phyloP scores from a whole-genome alignment of 2,888 invertebrate genomes.

The Pinctada fucata region DNA sequence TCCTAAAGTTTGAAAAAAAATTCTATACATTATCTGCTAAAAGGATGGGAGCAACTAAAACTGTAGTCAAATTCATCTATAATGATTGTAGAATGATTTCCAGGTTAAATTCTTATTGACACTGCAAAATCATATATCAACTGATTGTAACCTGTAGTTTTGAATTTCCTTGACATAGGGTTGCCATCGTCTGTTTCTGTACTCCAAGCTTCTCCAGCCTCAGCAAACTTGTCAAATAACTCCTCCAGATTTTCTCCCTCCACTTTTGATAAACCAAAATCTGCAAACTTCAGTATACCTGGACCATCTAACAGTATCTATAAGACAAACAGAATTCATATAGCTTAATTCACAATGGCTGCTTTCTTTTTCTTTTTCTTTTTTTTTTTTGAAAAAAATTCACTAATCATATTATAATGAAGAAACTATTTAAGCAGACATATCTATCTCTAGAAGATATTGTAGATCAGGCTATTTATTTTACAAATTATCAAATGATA shows the following conservation, averaged over 20 bases:
- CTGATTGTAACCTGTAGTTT: constrained; percentile 54
- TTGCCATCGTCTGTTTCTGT: constrained; percentile 57
- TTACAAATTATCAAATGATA: too few species aligned
- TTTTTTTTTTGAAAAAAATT: background rate
- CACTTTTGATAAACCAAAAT: constrained; percentile 75
- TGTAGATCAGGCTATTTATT: too few species aligned
- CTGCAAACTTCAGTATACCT: constrained; percentile 75
- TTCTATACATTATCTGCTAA: too few species aligned
- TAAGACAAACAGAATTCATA: constrained; percentile 1
- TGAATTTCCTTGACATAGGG: constrained; percentile 51
- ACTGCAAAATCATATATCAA: too few species aligned
- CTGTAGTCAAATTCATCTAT: too few species aligned
- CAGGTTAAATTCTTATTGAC: too few species aligned
- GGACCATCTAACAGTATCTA: constrained; percentile 76
- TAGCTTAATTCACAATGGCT: background rate
- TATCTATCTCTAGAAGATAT: too few species aligned
- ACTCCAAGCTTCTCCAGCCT: constrained; percentile 69
- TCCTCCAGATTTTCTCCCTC: constrained; percentile 76
- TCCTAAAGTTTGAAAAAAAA: too few species aligned
- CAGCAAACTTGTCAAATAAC: constrained; percentile 74
- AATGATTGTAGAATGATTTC: too few species aligned
- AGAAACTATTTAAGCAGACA: background rate
- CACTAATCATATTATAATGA: too few species aligned
- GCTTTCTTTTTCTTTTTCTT: background rate
- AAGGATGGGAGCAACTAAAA: too few species aligned